Base-by-base conservation (phyloP, 2,888 invertebrate genomes). In the Dryobota labecula region DNA sequence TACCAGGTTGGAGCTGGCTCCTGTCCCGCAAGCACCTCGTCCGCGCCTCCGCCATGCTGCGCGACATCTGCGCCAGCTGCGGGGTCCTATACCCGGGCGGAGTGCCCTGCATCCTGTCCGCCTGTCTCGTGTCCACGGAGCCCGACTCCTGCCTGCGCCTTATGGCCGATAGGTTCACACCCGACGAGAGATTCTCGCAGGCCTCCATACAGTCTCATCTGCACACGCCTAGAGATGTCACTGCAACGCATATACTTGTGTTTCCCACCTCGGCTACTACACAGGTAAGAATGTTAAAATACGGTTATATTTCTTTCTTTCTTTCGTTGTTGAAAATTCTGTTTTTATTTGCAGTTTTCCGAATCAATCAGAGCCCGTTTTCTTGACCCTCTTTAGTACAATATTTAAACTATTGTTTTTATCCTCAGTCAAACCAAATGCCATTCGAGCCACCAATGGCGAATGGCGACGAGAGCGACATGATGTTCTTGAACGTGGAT, bases 261-360 rank as follows among this genome's bases (percentile, higher is more conserved):
- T 99, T 99, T 96, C 99, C 99, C 63, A 99, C 99, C 53, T 99
- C 98, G 76, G 99, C 99, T 56, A 98, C 98, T 71, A 98, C 99
- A 73, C 98, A 98, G 97, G 98, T 72, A 53, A 27, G 18, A 27
- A 18, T 51, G 51, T 51, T 3, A 51, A 51, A 51, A 51, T 27
- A 18, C 8, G 15, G 7, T 7, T 27, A 27, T 51, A 51, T 51
- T 51, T 15, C 6, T 7, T 24, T 47, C 0, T 49, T 24, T 49
- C 11, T 36, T 36, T 36, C 33, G 5, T 11, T n/a, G 11, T n/a
- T 24, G 15, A 15, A 24, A 49, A 49, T 2, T 2, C 2, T 7
- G 24, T 24, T 24, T 49, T 49, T 7, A n/a, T n/a, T n/a, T n/a
- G n/a, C n/a, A n/a, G n/a, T n/a, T n/a, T 45, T 15, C 15, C n/a